Base-by-base conservation (phyloP, 2,113 vertebrate species). In the Todiramphus chloris region DNA sequence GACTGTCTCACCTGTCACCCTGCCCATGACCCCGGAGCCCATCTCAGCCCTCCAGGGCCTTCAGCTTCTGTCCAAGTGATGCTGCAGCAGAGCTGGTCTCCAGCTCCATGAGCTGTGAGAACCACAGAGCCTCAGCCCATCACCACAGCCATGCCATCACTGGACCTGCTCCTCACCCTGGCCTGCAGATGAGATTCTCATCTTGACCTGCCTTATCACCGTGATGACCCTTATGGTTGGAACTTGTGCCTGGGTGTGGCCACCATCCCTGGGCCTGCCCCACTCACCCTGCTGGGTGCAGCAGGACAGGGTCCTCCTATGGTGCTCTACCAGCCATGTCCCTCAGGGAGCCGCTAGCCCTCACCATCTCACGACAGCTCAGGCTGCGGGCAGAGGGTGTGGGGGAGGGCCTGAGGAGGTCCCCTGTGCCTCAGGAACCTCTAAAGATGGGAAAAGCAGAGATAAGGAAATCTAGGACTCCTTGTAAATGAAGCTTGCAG, bases 91-190 rank as follows among this genome's bases (percentile, higher is more conserved):
- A 37, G 33, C 18, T 3, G 5, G 11, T 39, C 17, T 78, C 46
- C 41, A 28, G 16, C 4, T 72, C 51, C 44, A 51, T 51, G 24
- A 7, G 35, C 59, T 25, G 6, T 5, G 6, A 21, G 12, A n/a
- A 14, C 5, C 0, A 0, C 30, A 0, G 1, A 64, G 27, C 24
- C n/a, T 35, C 30, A 13, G 28, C 13, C 35, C 3, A 2, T 51
- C 33, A 21, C 13, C 44, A 15, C 27, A n/a, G 37, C 46, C 19
- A 58, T 69, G 28, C 44, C 14, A 4, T 62, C 1, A 0, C 41
- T 5, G 2, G 19, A 10, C 37, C 28, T 51, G 33, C 7, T 23
- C 30, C 44, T 50, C 24, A 25, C 9, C 58, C 13, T 55, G 18
- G 18, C 35, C 60, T 30, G 39, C 33, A 1, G 0, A 3, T 4